Percentiles rank a stretch among this genome's conserved stretches.
Evolutionary conservation across 2,797 vertebrate genomes (phyloP).

Genomic region (Brachymystax lenok): DNA sequence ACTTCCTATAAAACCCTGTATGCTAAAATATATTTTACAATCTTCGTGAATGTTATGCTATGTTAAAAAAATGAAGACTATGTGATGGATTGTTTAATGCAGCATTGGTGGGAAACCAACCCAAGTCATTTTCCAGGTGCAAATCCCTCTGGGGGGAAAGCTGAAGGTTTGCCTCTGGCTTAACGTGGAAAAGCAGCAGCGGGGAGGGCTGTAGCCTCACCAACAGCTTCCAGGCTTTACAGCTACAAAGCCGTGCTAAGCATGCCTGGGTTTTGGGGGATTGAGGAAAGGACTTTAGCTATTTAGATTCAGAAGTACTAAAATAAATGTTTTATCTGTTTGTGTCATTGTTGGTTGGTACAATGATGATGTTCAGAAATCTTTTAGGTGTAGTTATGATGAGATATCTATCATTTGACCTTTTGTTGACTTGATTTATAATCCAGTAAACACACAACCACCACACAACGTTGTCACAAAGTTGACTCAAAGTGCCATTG

Average conservation of each 20-base stretch:
- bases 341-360: background rate
- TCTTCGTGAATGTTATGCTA: background rate
- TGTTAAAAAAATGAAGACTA: constrained; percentile 19
- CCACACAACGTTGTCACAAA: no score
- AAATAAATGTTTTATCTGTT: background rate
- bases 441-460: no score
- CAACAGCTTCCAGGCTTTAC: constrained; percentile 64
- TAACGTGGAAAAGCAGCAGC: constrained; percentile 66
- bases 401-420: no score
- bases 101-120: constrained; percentile 47
- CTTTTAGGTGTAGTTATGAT: background rate
- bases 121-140: constrained; percentile 51
- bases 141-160: constrained; percentile 68
- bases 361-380: background rate
- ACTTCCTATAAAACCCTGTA: background rate
- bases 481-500: no score
- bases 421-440: no score
- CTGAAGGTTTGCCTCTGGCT: constrained; percentile 68
- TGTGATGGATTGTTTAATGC: constrained; percentile 59
- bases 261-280: constrained; percentile 54
- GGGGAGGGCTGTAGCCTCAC: constrained; percentile 63
- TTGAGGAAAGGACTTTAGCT: constrained; percentile 59
- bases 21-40: background rate
- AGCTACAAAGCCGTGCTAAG: constrained; percentile 63
- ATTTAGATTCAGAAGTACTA: constrained; percentile 34